Percentiles rank a stretch among this genome's conserved stretches.
Evolutionary conservation across 1,140 invertebrate genomes (phyloP).

Genomic region (Apis laboriosa): DNA sequence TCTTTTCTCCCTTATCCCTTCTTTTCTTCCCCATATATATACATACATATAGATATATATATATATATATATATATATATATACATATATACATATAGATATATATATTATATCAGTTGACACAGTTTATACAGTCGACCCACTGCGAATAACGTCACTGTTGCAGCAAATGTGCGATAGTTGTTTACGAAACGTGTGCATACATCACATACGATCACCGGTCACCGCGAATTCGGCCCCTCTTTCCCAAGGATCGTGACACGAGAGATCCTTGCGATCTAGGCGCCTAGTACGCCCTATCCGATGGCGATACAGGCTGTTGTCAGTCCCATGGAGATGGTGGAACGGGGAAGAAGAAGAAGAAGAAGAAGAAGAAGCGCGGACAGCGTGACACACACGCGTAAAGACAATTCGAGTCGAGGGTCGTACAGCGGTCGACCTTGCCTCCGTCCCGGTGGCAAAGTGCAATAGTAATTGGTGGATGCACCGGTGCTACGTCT

Average conservation of each 20-base stretch:
- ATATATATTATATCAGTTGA: too few relatives aligned
- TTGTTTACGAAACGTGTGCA: neutral
- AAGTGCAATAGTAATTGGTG: conserved; percentile 68
- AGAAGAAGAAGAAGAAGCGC: neutral
- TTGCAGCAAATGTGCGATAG: too few relatives aligned
- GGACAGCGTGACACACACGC: neutral
- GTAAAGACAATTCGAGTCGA: neutral
- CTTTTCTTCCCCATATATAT: too few relatives aligned
- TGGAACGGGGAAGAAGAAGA: neutral
- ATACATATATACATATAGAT: too few relatives aligned
- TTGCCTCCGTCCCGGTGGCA: conserved; percentile 50
- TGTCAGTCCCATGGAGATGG: neutral
- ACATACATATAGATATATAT: too few relatives aligned
- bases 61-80: too few relatives aligned
- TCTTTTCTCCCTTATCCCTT: too few relatives aligned
- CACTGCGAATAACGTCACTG: too few relatives aligned
- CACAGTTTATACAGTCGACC: too few relatives aligned
- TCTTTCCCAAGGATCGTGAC: neutral
- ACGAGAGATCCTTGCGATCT: neutral
- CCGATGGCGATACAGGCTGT: neutral
- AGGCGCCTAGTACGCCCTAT: neutral
- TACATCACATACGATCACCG: conserved; percentile 5
- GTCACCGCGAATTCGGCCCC: neutral
- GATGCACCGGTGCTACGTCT: conserved; percentile 63
- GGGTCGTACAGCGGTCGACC: conserved; percentile 27